Conservation (phyloP, 2,797 vertebrate species). For the Phrynocephalus vlangalii region DNA sequence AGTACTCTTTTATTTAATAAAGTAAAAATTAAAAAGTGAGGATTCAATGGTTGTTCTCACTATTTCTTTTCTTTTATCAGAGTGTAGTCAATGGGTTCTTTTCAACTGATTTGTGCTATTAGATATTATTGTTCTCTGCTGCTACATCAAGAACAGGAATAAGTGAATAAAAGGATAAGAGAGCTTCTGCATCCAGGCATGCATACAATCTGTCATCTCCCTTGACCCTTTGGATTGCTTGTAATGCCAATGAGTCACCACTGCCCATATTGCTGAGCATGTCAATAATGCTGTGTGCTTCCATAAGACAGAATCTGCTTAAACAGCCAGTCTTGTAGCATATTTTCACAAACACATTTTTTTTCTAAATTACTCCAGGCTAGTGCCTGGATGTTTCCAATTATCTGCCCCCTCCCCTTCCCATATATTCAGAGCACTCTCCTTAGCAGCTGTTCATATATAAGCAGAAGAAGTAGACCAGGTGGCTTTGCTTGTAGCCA, state of each 20-base stretch:
- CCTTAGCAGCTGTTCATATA: not conserved
- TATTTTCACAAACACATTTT: not conserved
- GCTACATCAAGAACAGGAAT: not conserved
- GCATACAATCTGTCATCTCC: not conserved
- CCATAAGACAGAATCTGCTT: not conserved
- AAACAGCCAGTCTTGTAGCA: not conserved
- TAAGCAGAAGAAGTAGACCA: not conserved
- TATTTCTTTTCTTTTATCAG: not conserved
- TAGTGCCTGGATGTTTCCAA: not conserved
- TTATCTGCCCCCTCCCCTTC: not conserved
- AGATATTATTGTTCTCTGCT: not conserved
- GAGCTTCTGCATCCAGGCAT: not conserved
- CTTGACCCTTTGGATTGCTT: not conserved
- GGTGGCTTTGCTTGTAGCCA: slow-evolving; percentile 13
- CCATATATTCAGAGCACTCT: not conserved
- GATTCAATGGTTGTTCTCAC: too few species aligned
- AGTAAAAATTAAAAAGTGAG: too few species aligned
- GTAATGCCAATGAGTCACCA: not conserved
- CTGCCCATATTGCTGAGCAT: not conserved
- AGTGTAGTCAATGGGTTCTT: not conserved
- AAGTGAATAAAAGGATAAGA: not conserved
- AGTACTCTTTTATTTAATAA: not conserved
- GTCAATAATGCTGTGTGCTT: not conserved
- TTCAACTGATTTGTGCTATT: not conserved
- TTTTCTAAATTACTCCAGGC: not conserved